Conservation (phyloP, 2,888 invertebrate species). For the Caenorhabditis sinica region DNA sequence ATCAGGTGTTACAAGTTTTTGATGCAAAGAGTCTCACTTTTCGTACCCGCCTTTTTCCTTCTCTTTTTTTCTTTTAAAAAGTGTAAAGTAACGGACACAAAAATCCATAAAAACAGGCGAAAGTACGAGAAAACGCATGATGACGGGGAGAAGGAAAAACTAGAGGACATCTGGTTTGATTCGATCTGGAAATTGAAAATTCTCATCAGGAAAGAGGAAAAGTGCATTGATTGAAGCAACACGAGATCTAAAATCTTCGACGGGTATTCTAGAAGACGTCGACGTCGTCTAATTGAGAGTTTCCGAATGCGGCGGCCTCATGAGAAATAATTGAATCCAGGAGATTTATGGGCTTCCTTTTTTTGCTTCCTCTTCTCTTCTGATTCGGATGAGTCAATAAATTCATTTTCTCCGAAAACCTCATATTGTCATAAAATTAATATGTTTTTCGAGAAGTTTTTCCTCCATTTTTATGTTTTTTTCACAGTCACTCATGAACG, state of each 20-base stretch:
- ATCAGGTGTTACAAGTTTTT: slow-evolving; percentile 60
- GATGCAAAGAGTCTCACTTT: slow-evolving; percentile 28
- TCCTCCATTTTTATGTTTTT: slow-evolving; percentile 6
- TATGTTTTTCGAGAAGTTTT: neutral
- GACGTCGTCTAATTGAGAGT: slow-evolving; percentile 41
- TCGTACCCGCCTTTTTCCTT: neutral
- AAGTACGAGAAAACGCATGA: slow-evolving; percentile 50
- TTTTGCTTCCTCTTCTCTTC: neutral
- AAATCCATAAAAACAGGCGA: slow-evolving; percentile 59
- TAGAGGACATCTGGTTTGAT: slow-evolving; percentile 52
- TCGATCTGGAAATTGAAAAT: slow-evolving; percentile 49
- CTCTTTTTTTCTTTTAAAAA: neutral
- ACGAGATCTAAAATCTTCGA: slow-evolving; percentile 15
- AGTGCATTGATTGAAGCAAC: slow-evolving; percentile 32
- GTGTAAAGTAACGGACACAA: slow-evolving; percentile 55
- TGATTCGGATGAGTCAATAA: neutral
- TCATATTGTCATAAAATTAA: neutral
- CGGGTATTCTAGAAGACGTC: neutral
- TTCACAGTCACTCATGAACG: slow-evolving; percentile 1
- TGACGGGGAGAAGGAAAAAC: neutral
- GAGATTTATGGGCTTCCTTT: slow-evolving; percentile 49
- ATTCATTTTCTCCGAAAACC: neutral
- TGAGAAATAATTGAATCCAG: slow-evolving; percentile 42
- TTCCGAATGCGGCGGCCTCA: slow-evolving; percentile 50
- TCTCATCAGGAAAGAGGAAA: slow-evolving; percentile 6